Evolutionary conservation across 2,797 vertebrate genomes (phyloP), one percentile per base, ranked within the genome.

Genomic region (Chelmon rostratus): DNA sequence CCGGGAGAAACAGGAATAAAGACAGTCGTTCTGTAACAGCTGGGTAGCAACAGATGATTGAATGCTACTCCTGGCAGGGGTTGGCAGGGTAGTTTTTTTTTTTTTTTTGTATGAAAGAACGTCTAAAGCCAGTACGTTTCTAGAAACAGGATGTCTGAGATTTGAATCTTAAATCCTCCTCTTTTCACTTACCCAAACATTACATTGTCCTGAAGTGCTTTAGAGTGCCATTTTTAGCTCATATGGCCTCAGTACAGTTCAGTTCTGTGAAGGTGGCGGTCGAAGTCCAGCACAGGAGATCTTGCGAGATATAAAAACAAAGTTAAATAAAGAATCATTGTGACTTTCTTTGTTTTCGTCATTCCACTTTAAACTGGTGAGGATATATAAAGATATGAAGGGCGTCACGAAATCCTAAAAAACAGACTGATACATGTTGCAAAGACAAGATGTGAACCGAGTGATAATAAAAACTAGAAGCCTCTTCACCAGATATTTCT

Each of bases 41-140:
- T 76, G 82, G 81, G 78, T 66, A 82, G 86, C 52, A 66, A 46
- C 53, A 70, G 71, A 80, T 84, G 91, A 90, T 84, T 63, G 86
- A 88, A 76, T 74, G 85, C 74, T 65, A 47, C 76, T 79, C 25
- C 76, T 84, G 70, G 70, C 82, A 64, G 47, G 40, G n/a, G 56
- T 68, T 78, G 72, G 77, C 59, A 68, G 47, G 58, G 28, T 10
- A 63, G 77, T 15, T 40, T n/a, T 25, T 31, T 2, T 54, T 63
- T 21, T 56, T 54, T 69, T 70, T 73, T 62, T 62, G 72, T 68
- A 44, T 35, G 58, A 67, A 69, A 77, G 66, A 66, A 40, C 6
- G 38, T 40, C 38, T 38, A 40, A 6, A 67, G 31, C 47, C n/a
- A 3, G 15, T 76, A 35, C 5, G 11, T 61, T 75, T 84, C 35